Base-by-base conservation (phyloP, 2,113 vertebrate species). In the Philantomba maxwellii region DNA sequence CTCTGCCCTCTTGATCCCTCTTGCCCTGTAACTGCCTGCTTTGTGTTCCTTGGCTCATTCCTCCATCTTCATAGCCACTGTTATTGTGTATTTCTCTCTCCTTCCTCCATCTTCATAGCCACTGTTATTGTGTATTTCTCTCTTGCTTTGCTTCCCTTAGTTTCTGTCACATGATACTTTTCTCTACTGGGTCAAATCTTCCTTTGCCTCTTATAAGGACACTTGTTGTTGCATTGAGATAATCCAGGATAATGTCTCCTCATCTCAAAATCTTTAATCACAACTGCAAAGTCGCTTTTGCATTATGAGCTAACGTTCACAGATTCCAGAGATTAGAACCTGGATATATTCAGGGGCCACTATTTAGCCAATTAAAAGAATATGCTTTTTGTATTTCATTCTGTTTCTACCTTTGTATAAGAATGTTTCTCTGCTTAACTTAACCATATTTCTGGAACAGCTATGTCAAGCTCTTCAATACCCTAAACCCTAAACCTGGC, bases 321-420 rank as follows among this genome's bases (percentile, higher is more conserved):
- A 64, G 28, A 4, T 66, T 62, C 28, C 75, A 57, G 49, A 45
- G 60, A 88, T 66, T 81, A 88, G 58, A 45, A 51, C 19, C 19
- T n/a, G 28, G 49, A 39, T 83, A 92, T 45, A 21, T 57, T 55
- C 43, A 62, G 55, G 45, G 16, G n/a, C 26, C 64, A 19, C n/a
- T 89, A 33, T 89, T 73, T 10, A 89, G n/a, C 4, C 43, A 60
- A 47, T 6, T 66, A 16, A 75, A 98, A 95, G 58, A 96, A 88
- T 97, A 33, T 97, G 91, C 1, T 86, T n/a, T 96, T 93, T 80
- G 96, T 98, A 98, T 97, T 98, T 97, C 97, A 97, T 97, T 98
- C 95, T 97, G 60, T 64, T 85, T 97, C 94, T 98, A 97, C 92
- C 94, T 98, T 97, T 96, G 93, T 90, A 97, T 53, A 83, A 43